Base-by-base conservation (phyloP, 2,797 vertebrate genomes). In the Megaceryle alcyon region DNA sequence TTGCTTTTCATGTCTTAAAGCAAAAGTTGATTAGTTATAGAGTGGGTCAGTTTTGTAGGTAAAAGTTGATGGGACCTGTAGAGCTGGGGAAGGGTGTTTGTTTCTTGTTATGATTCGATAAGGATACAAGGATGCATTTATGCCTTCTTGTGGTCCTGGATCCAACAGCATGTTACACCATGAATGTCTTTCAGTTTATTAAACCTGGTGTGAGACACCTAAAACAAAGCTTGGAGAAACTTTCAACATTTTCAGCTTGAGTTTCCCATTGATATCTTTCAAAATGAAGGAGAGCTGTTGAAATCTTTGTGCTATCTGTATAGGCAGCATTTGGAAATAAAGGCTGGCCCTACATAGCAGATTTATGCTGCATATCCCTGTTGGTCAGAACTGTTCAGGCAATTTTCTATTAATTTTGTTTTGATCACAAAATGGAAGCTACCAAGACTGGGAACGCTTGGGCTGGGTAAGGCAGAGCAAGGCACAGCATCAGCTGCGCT, bases 401-500 rank as follows among this genome's bases (percentile, higher is more conserved):
- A 39, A 6, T 46, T 85, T 56, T 19, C 51, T 33, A 1, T 25
- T 19, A 1, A 7, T 60, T 76, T 64, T 37, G 28, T 78, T 87
- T 69, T 25, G 18, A 29, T 66, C 37, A 15, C 66, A 21, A 44
- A 17, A n/a, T 15, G 33, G 29, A 78, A 60, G 35, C 29, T 41
- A 12, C 9, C 33, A 12, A 14, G 33, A 31, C 12, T 46, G 48
- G 39, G 56, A 86, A 7, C 8, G 14, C 26, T 31, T 56, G 76
- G 26, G 12, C 56, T 28, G 49, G 63, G 16, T 43, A 54, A 48
- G 63, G 54, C 82, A 48, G n/a, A 78, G 57, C 61, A 43, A 31
- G 54, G 33, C 2, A 3, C 22, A 12, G 41, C 49, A 31, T 31
- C 1, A 0, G 61, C 54, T 21, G 15, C 0, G 0, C 26, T 57